Conservation (phyloP, 2,113 vertebrate species). For the Alligator sinensis region DNA sequence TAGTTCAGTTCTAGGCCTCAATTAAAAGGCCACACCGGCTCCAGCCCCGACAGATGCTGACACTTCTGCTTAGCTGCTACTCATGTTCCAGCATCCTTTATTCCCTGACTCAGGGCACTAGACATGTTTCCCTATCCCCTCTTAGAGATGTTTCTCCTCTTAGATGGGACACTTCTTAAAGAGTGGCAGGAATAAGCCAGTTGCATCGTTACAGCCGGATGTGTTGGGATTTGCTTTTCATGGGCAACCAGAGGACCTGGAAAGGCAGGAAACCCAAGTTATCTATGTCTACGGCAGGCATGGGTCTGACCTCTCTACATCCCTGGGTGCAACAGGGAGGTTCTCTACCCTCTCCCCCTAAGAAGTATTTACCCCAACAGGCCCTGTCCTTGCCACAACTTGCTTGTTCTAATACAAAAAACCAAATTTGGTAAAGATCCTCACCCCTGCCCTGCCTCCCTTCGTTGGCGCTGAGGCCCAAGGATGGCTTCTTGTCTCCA, state of each 20-base stretch:
- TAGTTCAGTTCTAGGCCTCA: slow-evolving; percentile 4
- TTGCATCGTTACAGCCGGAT: background rate
- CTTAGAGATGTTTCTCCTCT: background rate
- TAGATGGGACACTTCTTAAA: background rate
- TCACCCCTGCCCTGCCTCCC: no score
- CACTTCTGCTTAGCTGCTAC: background rate
- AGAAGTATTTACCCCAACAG: no score
- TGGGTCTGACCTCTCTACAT: no score
- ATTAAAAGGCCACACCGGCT: background rate
- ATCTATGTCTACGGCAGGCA: no score
- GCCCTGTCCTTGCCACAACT: no score
- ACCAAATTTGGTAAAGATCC: no score
- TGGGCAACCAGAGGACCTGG: background rate
- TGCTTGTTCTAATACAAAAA: no score
- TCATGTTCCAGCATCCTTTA: background rate
- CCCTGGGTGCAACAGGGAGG: no score
- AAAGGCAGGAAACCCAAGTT: no score
- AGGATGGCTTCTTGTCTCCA: no score
- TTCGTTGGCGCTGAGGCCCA: no score
- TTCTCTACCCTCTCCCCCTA: no score
- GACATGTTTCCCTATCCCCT: background rate
- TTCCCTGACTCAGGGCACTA: rapidly evolving
- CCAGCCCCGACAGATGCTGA: slow-evolving; percentile 11
- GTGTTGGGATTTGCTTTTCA: background rate
- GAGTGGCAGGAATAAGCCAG: background rate